Evolutionary conservation across 2,888 invertebrate genomes (phyloP).

Genomic region (Chirona hameri): DNA sequence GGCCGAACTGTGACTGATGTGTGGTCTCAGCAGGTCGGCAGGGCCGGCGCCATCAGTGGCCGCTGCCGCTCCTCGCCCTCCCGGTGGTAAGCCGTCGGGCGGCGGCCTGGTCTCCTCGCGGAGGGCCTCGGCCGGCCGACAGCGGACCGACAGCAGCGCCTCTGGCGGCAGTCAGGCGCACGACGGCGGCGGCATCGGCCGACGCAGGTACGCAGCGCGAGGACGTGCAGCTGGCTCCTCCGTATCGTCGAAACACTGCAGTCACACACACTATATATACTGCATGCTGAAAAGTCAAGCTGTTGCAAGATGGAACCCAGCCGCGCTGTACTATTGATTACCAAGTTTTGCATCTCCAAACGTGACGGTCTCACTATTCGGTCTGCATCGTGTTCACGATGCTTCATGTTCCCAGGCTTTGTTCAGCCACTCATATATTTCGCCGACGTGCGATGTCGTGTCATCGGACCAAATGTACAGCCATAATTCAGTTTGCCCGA

Average conservation of each 20-base stretch:
- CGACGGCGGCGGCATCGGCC: not conserved
- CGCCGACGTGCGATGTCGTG: too few relatives aligned
- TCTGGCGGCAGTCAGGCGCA: not conserved
- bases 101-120: not conserved
- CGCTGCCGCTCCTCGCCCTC: not conserved
- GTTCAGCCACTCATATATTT: too few relatives aligned
- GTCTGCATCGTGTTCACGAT: too few relatives aligned
- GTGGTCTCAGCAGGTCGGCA: not conserved
- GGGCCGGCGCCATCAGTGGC: not conserved
- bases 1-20: too few relatives aligned
- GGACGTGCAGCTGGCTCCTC: not conserved
- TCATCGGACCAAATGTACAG: not conserved
- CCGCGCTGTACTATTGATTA: too few relatives aligned
- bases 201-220: not conserved
- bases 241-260: not conserved
- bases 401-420: too few relatives aligned
- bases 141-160: conserved; percentile 7
- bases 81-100: conserved; percentile 2
- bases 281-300: too few relatives aligned
- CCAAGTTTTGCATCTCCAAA: too few relatives aligned
- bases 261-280: too few relatives aligned
- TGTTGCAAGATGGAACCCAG: too few relatives aligned
- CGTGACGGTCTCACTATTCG: too few relatives aligned
- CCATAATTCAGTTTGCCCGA: not conserved
- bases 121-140: not conserved